Evolutionary conservation across 2,888 invertebrate species (phyloP).

Genomic region (Ochropleura leucogaster): DNA sequence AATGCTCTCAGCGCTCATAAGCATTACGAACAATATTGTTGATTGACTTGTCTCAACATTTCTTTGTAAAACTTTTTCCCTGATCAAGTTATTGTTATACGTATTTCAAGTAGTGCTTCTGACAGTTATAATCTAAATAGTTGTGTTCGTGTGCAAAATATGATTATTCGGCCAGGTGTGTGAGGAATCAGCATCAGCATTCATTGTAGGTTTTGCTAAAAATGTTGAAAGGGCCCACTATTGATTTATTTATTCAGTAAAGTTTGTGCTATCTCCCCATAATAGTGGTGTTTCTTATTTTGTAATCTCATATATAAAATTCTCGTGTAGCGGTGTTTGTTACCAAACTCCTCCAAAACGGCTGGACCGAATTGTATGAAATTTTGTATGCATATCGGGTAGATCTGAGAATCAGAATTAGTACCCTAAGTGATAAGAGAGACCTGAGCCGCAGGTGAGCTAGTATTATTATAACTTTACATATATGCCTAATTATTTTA

Average conservation of each 20-base stretch:
- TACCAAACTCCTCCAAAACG: too few species aligned
- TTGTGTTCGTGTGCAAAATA: background rate
- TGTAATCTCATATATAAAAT: background rate
- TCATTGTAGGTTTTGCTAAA: background rate
- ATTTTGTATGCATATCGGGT: too few species aligned
- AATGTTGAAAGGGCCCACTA: background rate
- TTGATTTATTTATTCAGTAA: background rate
- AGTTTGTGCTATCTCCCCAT: background rate
- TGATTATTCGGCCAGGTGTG: background rate
- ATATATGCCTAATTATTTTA: background rate
- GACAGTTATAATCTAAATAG: background rate
- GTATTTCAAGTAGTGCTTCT: background rate
- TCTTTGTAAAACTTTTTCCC: background rate
- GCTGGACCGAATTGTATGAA: too few species aligned
- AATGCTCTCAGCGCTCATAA: too few species aligned
- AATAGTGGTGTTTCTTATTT: background rate
- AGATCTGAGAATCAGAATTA: too few species aligned
- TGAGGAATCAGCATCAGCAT: background rate
- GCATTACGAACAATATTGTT: background rate
- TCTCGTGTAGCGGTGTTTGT: too few species aligned
- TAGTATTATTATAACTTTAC: background rate
- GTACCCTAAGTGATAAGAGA: too few species aligned
- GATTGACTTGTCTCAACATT: background rate
- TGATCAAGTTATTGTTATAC: background rate
- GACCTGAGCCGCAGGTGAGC: too few species aligned